Evolutionary conservation across 1,140 invertebrate genomes (phyloP), one percentile per base, ranked within the genome.

Genomic region (Drosophila teissieri): DNA sequence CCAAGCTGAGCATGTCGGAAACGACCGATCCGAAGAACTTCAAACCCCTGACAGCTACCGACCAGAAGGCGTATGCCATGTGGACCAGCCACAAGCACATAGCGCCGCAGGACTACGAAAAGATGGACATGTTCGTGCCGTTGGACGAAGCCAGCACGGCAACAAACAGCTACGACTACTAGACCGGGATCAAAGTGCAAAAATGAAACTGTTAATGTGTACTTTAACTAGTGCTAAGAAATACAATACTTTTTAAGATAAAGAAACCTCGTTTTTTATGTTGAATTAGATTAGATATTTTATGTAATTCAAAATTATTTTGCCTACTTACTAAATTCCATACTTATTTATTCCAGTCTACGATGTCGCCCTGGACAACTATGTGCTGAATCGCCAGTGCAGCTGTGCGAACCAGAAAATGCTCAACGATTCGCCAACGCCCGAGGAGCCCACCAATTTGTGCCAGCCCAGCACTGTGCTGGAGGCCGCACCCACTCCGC

Each of bases 1-100:
- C 86, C 42, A 91, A 91, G 70, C 56, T 91, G 14, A 88, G 82
- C 75, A 90, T 91, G 68, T 80, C 85, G 19, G 90, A 90, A 44
- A 81, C 90, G 0, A 86, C 81, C 42, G 90, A 91, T 63, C 80
- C 86, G 6, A 91, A 91, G 56, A 91, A 91, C 61, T 91, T 88
- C 36, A 91, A 91, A 54, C 90, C 90, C 12, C 51, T 91, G 39
- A 91, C 90, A 19, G 78, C 82, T 24, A 91, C 90, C 48, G 90
- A 91, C 63, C 90, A 91, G 64, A 90, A 90, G 49, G 90, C 90
- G 1, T 91, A 91, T 40, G 80, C 90, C 44, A 91, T 91, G 90
- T 91, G 90, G 90, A 91, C 90, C 15, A 91, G 90, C 61, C 86
- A 91, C 67, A 91, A 91, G 60, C 80, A 80, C 42, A 88, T 89